A percentile compares a stretch with the other conserved stretches of the same genome.
phyloP scores from a whole-genome alignment of 35 echinoderm and acorn worm species.

The Chiridota heheva region DNA sequence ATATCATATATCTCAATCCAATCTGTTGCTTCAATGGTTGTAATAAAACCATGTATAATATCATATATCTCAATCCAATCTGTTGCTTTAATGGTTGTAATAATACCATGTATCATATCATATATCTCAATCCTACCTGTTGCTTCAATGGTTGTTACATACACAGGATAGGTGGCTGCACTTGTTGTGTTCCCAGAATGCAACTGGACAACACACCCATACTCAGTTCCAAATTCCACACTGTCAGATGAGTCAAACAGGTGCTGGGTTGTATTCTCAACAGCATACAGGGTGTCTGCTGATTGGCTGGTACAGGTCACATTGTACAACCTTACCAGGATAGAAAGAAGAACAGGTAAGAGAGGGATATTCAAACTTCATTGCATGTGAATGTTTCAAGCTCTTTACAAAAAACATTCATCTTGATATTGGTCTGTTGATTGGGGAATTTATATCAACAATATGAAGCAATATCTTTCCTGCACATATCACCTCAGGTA shows the following conservation, averaged over 20 bases:
- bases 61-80: too few species aligned
- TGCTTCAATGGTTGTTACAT: slow-evolving; percentile 57
- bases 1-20: too few species aligned
- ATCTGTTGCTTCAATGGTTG: too few species aligned
- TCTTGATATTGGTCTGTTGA: too few species aligned
- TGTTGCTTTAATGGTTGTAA: too few species aligned
- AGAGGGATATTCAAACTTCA: neutral
- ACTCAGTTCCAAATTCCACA: slow-evolving; percentile 54
- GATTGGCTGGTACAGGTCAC: slow-evolving; percentile 55
- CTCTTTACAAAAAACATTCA: neutral
- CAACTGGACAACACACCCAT: slow-evolving; percentile 49
- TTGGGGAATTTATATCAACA: too few species aligned
- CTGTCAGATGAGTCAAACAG: slow-evolving; percentile 38
- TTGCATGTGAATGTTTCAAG: neutral
- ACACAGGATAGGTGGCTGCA: slow-evolving; percentile 23
- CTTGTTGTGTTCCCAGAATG: slow-evolving; percentile 33
- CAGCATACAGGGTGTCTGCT: slow-evolving; percentile 23
- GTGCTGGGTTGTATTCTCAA: neutral
- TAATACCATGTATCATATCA: too few species aligned
- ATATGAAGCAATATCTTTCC: too few species aligned
- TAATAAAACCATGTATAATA: too few species aligned
- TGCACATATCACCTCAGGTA: too few species aligned
- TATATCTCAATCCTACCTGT: slow-evolving; percentile 53
- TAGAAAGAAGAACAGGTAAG: neutral
- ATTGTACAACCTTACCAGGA: slow-evolving; percentile 47